A percentile compares a stretch with the other conserved stretches of the same genome.
phyloP scores from a whole-genome alignment of 1,140 invertebrate genomes.

The Eubasilissa regina region DNA sequence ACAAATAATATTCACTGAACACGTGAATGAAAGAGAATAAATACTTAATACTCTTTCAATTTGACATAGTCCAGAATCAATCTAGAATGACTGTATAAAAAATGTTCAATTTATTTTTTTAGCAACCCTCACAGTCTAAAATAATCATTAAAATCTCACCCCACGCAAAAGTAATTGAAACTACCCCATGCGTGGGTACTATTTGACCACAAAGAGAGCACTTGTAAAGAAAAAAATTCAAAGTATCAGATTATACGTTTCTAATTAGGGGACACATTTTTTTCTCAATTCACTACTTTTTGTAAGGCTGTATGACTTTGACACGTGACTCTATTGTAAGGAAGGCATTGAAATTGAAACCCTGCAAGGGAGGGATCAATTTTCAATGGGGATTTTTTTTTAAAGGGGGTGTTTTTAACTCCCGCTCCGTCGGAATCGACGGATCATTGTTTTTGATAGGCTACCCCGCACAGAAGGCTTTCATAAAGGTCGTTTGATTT shows the following conservation, averaged over 20 bases:
- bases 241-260: slow-evolving; percentile 59
- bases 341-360: slow-evolving; percentile 53
- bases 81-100: too few relatives aligned
- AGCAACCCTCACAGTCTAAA: background rate
- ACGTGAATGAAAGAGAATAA: too few relatives aligned
- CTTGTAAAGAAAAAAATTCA: slow-evolving; percentile 49
- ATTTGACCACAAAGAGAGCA: slow-evolving; percentile 37
- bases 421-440: background rate
- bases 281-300: slow-evolving; percentile 34
- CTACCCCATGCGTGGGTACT: slow-evolving; percentile 3
- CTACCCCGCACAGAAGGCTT: slow-evolving; percentile 11
- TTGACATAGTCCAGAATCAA: too few relatives aligned
- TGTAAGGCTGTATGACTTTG: slow-evolving; percentile 55
- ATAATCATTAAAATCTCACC: slow-evolving; percentile 17
- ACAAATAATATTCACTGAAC: too few relatives aligned
- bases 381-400: slow-evolving; percentile 36
- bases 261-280: slow-evolving; percentile 57
- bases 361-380: slow-evolving; percentile 28
- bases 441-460: slow-evolving; percentile 42
- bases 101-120: too few relatives aligned
- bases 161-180: slow-evolving; percentile 14
- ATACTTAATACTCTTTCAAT: too few relatives aligned
- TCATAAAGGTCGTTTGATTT: slow-evolving; percentile 39
- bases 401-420: slow-evolving; percentile 9
- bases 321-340: slow-evolving; percentile 57